Conservation (phyloP, 1,140 invertebrate genomes). For the silkworm (Bombyx mori) region ASM3026992v2 NC_085119.1:3028001-3028500, state of each 20-base stretch:
- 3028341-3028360: slow-evolving; percentile 5
- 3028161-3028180: slow-evolving; percentile 7
- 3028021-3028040: slow-evolving; percentile 15
- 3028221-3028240: slow-evolving; percentile 11
- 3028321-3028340: too few relatives aligned
- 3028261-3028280: too few relatives aligned
- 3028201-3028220: slow-evolving; percentile 12
- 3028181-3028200: slow-evolving; percentile 23
- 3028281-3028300: too few relatives aligned
- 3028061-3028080: slow-evolving; percentile 27
- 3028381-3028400: slow-evolving; percentile 27
- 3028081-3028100: slow-evolving; percentile 24
- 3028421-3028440: slow-evolving; percentile 40
- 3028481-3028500: slow-evolving; percentile 29
- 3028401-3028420: slow-evolving; percentile 35
- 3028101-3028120: slow-evolving; percentile 19
- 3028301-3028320: too few relatives aligned
- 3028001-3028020: slow-evolving; percentile 19
- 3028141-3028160: slow-evolving; percentile 24
- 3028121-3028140: slow-evolving; percentile 20
- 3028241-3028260: too few relatives aligned
- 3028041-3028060: slow-evolving; percentile 20
- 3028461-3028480: slow-evolving; percentile 46
- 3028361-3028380: background rate
- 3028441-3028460: too few relatives aligned